Conservation (phyloP, 2,797 vertebrate genomes). For the Anableps anableps region DNA sequence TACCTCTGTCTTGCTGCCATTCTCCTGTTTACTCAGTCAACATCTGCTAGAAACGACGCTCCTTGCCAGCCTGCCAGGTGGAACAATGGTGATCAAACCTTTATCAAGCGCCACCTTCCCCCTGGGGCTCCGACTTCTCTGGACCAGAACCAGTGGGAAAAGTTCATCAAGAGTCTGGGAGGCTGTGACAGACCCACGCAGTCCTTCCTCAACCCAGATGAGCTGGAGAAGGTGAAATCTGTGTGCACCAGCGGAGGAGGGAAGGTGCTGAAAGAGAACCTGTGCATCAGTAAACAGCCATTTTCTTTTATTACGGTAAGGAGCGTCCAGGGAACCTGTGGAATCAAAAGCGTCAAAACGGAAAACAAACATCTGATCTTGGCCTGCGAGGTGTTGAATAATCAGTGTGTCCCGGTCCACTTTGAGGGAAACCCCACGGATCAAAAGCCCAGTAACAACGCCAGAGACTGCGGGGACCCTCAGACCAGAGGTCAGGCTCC, state of each 20-base stretch:
- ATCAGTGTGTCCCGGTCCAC: conserved; percentile 78
- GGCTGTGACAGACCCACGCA: conserved; percentile 78
- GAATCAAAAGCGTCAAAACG: conserved; percentile 56
- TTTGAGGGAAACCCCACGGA: conserved; percentile 76
- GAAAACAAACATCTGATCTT: conserved; percentile 83
- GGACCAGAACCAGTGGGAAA: conserved; percentile 69
- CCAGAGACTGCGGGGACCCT: conserved; percentile 62
- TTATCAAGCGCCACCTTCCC: conserved; percentile 73
- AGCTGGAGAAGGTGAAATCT: conserved; percentile 66
- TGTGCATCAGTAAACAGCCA: conserved; percentile 78
- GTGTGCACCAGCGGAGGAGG: conserved; percentile 76
- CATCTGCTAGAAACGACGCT: conserved; percentile 49
- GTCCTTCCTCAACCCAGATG: conserved; percentile 74
- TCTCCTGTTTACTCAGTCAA: conserved; percentile 41
- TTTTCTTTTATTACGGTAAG: conserved; percentile 81
- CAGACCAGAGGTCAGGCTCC: not conserved
- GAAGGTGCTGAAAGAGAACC: conserved; percentile 56
- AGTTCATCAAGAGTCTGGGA: conserved; percentile 59
- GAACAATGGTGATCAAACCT: conserved; percentile 69
- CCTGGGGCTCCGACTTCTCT: conserved; percentile 37
- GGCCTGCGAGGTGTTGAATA: conserved; percentile 74
- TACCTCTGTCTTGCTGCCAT: conserved; percentile 35
- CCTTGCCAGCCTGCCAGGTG: conserved; percentile 74
- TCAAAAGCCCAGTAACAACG: conserved; percentile 61
- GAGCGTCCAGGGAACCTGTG: conserved; percentile 58